phyloP scores from a whole-genome alignment of 1,140 invertebrate genomes.

The Sycobia sp. region DNA sequence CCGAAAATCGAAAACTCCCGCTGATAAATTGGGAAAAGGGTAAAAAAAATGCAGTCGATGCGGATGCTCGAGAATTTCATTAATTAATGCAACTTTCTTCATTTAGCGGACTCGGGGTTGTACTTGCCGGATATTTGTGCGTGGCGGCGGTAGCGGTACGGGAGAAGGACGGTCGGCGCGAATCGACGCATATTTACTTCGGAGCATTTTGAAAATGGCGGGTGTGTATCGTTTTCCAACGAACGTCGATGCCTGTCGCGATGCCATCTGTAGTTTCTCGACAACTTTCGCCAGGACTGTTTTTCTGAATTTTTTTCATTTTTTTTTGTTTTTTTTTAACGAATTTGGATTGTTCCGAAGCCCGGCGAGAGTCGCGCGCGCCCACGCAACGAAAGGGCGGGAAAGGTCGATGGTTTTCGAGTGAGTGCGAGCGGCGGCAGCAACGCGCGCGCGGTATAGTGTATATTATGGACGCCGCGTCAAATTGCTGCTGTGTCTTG shows the following conservation, averaged over 20 bases:
- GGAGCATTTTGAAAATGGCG: slow-evolving; percentile 28
- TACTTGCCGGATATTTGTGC: slow-evolving; percentile 8
- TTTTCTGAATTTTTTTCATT: too few relatives aligned
- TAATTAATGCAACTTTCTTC: too few relatives aligned
- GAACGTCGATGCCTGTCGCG: background rate
- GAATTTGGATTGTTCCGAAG: too few relatives aligned
- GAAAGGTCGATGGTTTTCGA: slow-evolving; percentile 24
- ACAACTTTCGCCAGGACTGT: background rate
- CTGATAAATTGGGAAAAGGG: too few relatives aligned
- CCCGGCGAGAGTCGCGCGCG: background rate
- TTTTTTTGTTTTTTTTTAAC: too few relatives aligned
- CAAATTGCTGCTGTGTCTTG: slow-evolving; percentile 18
- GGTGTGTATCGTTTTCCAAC: background rate
- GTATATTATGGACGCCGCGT: slow-evolving; percentile 18
- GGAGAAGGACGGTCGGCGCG: background rate
- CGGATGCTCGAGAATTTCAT: too few relatives aligned
- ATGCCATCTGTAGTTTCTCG: background rate
- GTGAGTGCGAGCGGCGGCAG: slow-evolving; percentile 5
- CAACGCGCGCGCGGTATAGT: slow-evolving; percentile 15
- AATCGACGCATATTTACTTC: slow-evolving; percentile 24
- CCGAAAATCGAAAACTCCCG: too few relatives aligned
- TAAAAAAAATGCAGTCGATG: too few relatives aligned
- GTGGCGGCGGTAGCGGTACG: background rate
- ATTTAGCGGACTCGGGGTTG: too few relatives aligned
- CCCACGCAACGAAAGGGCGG: slow-evolving; percentile 18